These are phyloP conservation scores for Musca domestica DNA, from an alignment of 1,140 invertebrate species.

Conservation along the genomic window DNA sequence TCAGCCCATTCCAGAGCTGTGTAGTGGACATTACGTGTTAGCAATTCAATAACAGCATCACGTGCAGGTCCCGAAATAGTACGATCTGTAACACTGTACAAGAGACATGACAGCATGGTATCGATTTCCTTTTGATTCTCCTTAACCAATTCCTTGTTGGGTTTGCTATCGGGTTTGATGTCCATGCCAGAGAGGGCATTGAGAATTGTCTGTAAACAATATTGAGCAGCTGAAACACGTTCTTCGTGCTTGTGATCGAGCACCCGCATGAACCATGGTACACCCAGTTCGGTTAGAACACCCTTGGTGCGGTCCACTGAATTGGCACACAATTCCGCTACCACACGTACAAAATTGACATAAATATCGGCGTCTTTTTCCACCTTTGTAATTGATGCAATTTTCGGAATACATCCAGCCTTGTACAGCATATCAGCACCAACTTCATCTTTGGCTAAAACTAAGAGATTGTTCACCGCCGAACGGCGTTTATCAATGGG, in stretches of 20 bases:
- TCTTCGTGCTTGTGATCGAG: conserved; percentile 71
- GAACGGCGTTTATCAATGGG: conserved; percentile 75
- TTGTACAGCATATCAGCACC: conserved; percentile 75
- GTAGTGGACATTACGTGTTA: conserved; percentile 87
- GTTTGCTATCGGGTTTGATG: conserved; percentile 73
- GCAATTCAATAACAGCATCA: conserved; percentile 86
- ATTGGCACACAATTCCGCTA: conserved; percentile 74
- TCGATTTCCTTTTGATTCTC: conserved; percentile 79
- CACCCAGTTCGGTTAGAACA: conserved; percentile 70
- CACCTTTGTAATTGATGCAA: conserved; percentile 70
- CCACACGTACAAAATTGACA: conserved; percentile 65
- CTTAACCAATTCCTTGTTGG: conserved; percentile 68
- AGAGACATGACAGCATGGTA: conserved; percentile 73
- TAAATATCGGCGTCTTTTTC: conserved; percentile 74
- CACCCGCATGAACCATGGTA: conserved; percentile 83
- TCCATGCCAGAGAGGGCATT: conserved; percentile 79
- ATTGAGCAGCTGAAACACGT: conserved; percentile 77
- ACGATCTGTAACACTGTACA: conserved; percentile 75
- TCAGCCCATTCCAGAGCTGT: conserved; percentile 83
- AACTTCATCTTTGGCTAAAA: conserved; percentile 81
- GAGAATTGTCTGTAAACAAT: conserved; percentile 73
- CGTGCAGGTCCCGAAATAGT: conserved; percentile 78
- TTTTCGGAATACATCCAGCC: conserved; percentile 64
- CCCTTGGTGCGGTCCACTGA: conserved; percentile 63
- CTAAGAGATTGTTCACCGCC: conserved; percentile 89